These are phyloP conservation scores for Sylvia atricapilla DNA, from an alignment of 2,113 vertebrate species.

Conservation along the genomic window DNA sequence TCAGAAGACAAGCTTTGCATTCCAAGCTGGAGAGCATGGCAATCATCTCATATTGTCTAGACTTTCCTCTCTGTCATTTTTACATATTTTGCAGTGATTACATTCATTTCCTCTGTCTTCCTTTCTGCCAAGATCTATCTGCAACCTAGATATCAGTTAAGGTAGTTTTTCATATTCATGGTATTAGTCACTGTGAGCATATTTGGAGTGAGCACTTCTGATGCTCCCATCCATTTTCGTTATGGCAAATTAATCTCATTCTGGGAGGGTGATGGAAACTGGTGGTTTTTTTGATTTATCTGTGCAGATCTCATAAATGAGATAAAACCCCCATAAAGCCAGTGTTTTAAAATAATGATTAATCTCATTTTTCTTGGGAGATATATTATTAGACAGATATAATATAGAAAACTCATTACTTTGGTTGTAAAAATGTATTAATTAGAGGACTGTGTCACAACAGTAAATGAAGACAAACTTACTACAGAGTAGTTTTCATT, in stretches of 20 bases:
- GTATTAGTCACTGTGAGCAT: conserved; percentile 1
- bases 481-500: not conserved
- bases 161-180: conserved; percentile 32
- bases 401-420: conserved; percentile 4
- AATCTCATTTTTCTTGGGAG: not conserved
- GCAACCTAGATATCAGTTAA: not conserved
- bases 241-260: conserved; percentile 26
- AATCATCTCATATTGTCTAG: conserved; percentile 62
- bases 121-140: conserved; percentile 52
- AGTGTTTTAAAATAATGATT: conserved; percentile 7
- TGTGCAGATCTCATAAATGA: not conserved
- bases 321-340: not conserved
- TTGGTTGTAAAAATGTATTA: conserved; percentile 1
- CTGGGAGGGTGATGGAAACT: not conserved
- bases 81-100: conserved; percentile 32
- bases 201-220: not conserved
- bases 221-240: conserved; percentile 1
- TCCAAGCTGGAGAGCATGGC: not conserved
- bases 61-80: conserved; percentile 28
- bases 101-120: conserved; percentile 48
- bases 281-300: not conserved
- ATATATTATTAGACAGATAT: not conserved
- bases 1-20: not conserved
- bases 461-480: not conserved
- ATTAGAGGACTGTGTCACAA: not conserved